A percentile compares a stretch with the other conserved stretches of the same genome.
phyloP scores from a whole-genome alignment of 2,888 invertebrate species.

The Blera fallax region DNA sequence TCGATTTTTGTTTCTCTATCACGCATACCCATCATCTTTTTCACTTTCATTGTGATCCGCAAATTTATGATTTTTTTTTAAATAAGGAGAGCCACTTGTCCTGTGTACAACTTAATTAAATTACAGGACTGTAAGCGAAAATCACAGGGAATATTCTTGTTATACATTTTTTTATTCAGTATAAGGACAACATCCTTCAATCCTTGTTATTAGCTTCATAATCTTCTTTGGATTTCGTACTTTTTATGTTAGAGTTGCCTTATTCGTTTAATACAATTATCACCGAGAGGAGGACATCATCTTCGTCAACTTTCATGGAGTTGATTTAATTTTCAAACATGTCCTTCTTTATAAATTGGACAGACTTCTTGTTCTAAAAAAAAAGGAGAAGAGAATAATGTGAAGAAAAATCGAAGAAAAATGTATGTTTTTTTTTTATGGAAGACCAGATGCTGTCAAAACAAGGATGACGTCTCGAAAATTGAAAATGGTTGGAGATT shows the following conservation, averaged over 20 bases:
- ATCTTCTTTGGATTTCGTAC: constrained; percentile 26
- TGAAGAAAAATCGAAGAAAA: constrained; percentile 8
- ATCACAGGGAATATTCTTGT: background rate
- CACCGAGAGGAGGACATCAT: constrained; percentile 15
- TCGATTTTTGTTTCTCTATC: background rate
- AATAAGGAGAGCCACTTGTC: background rate
- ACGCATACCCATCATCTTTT: background rate
- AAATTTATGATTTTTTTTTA: background rate
- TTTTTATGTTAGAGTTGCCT: background rate
- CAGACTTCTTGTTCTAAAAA: constrained; percentile 7
- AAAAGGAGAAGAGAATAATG: background rate
- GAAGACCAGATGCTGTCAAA: constrained; percentile 42
- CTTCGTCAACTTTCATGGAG: constrained; percentile 26
- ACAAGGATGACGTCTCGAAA: constrained; percentile 30
- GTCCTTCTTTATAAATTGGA: constrained; percentile 37
- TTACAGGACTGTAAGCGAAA: constrained; percentile 20
- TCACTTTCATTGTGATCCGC: background rate
- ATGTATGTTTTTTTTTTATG: background rate
- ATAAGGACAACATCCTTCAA: constrained; percentile 5
- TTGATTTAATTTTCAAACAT: constrained; percentile 52
- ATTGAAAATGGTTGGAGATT: constrained; percentile 6
- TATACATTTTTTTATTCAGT: background rate
- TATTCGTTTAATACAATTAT: constrained; percentile 41
- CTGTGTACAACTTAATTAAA: constrained; percentile 34
- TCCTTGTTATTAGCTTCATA: constrained; percentile 17